Evolutionary conservation across 1,140 invertebrate genomes (phyloP).

Genomic region (Leptonema lineaticorne): DNA sequence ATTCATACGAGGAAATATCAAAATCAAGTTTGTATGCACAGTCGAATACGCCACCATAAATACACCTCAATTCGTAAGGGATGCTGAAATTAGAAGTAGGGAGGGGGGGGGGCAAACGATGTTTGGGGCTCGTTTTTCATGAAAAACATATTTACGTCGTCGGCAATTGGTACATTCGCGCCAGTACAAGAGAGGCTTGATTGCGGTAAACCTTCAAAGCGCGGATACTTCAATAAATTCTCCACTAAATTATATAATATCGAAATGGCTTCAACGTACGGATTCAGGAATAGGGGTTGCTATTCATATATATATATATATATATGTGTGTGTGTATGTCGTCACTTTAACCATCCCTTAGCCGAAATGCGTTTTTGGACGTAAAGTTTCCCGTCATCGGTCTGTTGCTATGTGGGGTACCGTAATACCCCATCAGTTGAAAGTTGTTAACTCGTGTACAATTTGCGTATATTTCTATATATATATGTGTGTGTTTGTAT

Average conservation of each 20-base stretch:
- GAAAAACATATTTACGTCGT: conserved; percentile 37
- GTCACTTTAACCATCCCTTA: too few relatives aligned
- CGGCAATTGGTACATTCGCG: conserved; percentile 23
- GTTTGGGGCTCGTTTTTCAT: too few relatives aligned
- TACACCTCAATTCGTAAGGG: too few relatives aligned
- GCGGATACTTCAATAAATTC: conserved; percentile 38
- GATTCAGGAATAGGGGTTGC: background rate
- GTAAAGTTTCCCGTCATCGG: background rate
- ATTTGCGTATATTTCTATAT: conserved; percentile 4
- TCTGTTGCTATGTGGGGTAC: background rate
- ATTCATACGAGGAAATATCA: too few relatives aligned
- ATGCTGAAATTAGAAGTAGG: background rate
- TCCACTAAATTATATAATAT: conserved; percentile 39
- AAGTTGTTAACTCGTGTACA: conserved; percentile 28
- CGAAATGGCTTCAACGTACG: background rate
- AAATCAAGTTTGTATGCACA: too few relatives aligned
- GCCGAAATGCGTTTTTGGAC: background rate
- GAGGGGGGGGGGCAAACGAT: background rate
- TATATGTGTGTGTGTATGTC: too few relatives aligned
- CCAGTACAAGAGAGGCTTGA: conserved; percentile 35
- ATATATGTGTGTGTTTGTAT: background rate
- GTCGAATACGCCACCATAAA: too few relatives aligned
- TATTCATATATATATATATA: too few relatives aligned
- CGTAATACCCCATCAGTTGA: background rate
- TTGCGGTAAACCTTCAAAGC: conserved; percentile 29